These are phyloP conservation scores for Lichenostomus cassidix DNA, from an alignment of 2,113 vertebrate genomes.

Conservation along the genomic window DNA sequence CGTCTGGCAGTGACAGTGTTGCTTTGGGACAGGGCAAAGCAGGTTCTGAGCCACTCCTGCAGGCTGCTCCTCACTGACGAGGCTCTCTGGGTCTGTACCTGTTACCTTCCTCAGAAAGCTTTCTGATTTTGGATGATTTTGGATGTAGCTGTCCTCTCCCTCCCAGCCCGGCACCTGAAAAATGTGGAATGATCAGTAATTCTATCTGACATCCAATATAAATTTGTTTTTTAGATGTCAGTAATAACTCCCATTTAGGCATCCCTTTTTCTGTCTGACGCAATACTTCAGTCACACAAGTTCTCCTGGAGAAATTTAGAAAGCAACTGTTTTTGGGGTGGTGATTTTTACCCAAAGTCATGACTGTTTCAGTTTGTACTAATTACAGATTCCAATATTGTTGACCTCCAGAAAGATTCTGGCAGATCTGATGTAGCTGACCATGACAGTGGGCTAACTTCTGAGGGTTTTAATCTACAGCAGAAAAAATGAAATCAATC, in stretches of 20 bases:
- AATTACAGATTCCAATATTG: neutral
- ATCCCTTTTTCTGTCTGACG: neutral
- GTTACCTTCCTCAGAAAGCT: neutral
- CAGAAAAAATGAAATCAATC: neutral
- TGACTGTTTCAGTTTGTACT: neutral
- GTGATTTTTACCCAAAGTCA: neutral
- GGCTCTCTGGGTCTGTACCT: neutral
- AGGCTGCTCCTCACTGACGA: neutral
- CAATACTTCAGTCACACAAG: neutral
- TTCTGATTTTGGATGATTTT: neutral
- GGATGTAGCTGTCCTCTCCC: neutral
- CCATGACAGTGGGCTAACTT: neutral
- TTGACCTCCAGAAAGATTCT: neutral
- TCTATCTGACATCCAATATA: neutral
- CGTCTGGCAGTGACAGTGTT: neutral
- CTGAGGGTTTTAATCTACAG: neutral
- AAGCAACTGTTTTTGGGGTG: neutral
- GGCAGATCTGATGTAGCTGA: neutral
- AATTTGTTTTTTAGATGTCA: neutral
- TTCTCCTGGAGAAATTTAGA: neutral
- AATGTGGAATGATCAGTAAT: neutral
- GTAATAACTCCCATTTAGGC: neutral
- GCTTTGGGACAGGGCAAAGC: neutral
- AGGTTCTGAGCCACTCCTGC: neutral
- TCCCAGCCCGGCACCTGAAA: neutral